Evolutionary conservation across 1,140 invertebrate genomes (phyloP).

Genomic region (Pseudomyrmex pallidus): DNA sequence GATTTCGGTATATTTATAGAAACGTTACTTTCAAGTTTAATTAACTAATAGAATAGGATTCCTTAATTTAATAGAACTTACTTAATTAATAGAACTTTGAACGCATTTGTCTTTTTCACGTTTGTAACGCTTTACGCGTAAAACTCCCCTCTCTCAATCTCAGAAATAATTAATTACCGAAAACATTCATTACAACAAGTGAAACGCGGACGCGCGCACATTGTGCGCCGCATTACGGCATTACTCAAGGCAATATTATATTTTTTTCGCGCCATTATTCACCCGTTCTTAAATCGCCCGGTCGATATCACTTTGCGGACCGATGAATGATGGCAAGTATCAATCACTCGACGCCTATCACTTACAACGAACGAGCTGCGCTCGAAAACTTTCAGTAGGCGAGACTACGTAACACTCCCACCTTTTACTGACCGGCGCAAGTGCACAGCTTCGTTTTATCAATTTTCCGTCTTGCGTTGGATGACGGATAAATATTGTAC

Average conservation of each 20-base stretch:
- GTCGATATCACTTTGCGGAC: neutral
- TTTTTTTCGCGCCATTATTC: neutral
- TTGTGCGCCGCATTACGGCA: no score
- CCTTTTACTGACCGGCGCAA: neutral
- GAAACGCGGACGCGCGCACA: no score
- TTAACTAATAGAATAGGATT: no score
- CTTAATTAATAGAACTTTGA: no score
- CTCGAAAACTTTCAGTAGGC: slow-evolving; percentile 11
- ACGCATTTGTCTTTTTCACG: no score
- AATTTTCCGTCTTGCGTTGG: slow-evolving; percentile 44
- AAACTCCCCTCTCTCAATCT: neutral
- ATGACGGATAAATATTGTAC: neutral
- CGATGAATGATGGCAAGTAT: slow-evolving; percentile 19
- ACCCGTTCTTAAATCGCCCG: neutral
- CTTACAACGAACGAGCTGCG: neutral
- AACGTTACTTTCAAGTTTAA: no score
- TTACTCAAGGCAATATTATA: neutral
- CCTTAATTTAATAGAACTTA: no score
- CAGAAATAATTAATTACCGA: neutral
- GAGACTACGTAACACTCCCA: neutral
- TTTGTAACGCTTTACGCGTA: no score
- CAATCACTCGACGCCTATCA: slow-evolving; percentile 32
- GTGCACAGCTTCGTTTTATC: slow-evolving; percentile 38
- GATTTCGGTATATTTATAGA: no score
- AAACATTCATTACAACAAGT: no score